Conservation (phyloP, 2,888 invertebrate genomes). For the Mythimna lalbum region DNA sequence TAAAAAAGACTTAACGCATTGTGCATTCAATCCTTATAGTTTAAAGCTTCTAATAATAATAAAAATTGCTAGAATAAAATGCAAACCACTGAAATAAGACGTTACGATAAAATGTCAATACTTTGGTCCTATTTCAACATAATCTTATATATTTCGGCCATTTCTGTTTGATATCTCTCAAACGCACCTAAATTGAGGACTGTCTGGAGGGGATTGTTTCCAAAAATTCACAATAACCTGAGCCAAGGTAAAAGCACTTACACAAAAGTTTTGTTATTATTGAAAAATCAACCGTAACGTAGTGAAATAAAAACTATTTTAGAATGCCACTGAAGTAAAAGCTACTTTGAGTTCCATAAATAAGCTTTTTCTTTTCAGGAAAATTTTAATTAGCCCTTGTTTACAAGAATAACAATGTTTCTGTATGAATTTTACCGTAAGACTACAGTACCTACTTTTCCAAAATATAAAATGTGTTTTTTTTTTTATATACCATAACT, state of each 20-base stretch:
- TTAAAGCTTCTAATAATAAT: background rate
- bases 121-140: constrained; percentile 6
- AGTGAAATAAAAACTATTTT: constrained; percentile 5
- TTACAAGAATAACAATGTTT: constrained; percentile 67
- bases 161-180: constrained; percentile 47
- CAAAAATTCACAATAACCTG: constrained; percentile 48
- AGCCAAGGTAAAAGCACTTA: constrained; percentile 34
- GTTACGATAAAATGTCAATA: constrained; percentile 26
- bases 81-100: background rate
- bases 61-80: constrained; percentile 1
- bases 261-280: constrained; percentile 22
- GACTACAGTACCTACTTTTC: background rate
- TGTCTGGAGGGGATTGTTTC: constrained; percentile 46
- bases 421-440: constrained; percentile 57
- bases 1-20: too few species aligned
- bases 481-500: too few species aligned
- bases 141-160: constrained; percentile 31
- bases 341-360: constrained; percentile 49
- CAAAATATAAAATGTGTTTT: too few species aligned
- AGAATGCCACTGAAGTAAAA: constrained; percentile 7
- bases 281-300: constrained; percentile 37
- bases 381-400: constrained; percentile 72
- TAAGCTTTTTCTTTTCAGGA: constrained; percentile 52
- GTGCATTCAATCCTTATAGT: background rate
- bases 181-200: constrained; percentile 36